Conservation (phyloP, 2,113 vertebrate genomes). For the Microcebus jonahi region DNA sequence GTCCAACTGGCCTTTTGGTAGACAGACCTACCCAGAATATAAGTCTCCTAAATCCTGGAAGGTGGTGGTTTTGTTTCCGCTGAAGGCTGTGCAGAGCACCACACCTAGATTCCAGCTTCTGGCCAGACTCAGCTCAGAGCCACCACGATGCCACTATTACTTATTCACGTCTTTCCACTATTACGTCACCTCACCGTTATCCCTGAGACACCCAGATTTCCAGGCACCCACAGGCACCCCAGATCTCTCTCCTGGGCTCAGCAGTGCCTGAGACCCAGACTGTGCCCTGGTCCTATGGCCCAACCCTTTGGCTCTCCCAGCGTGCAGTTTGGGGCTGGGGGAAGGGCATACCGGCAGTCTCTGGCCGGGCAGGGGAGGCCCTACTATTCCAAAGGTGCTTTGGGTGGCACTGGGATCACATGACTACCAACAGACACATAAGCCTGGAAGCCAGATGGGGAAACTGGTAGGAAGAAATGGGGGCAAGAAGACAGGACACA, state of each 20-base stretch:
- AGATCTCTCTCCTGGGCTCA: background rate
- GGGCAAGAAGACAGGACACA: background rate
- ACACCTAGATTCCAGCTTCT: background rate
- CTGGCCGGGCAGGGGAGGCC: background rate
- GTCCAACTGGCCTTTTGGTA: background rate
- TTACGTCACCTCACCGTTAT: background rate
- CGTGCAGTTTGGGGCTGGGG: accelerated
- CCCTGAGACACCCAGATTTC: background rate
- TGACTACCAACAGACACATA: background rate
- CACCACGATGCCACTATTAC: background rate
- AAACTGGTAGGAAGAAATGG: background rate
- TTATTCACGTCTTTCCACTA: background rate
- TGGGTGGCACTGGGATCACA: background rate
- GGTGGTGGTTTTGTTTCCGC: background rate
- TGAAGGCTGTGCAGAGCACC: background rate
- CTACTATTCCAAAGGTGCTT: background rate
- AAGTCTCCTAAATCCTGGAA: background rate
- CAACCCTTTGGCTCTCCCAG: background rate
- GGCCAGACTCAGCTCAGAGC: background rate
- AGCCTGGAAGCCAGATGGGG: background rate
- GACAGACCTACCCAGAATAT: background rate
- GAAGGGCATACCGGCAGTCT: background rate
- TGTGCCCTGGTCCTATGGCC: background rate
- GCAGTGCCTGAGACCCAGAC: background rate
- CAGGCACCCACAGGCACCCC: background rate